Evolutionary conservation across 2,888 invertebrate genomes (phyloP).

Genomic region (Polydrusus tereticollis): DNA sequence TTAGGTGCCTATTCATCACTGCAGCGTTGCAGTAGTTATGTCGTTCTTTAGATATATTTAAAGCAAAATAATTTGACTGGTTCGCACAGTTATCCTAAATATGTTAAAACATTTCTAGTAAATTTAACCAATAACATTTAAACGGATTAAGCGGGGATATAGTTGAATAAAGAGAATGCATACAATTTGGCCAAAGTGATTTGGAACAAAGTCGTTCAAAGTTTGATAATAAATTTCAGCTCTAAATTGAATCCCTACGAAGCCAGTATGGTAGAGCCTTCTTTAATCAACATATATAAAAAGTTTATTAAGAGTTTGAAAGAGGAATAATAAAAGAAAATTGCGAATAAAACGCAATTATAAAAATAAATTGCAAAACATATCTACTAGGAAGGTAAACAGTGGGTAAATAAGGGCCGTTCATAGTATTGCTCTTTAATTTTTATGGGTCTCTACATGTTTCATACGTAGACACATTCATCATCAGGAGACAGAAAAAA

Average conservation of each 20-base stretch:
- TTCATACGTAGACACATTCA: too few species aligned
- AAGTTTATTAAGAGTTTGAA: conserved; percentile 33
- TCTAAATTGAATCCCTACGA: conserved; percentile 59
- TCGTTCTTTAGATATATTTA: conserved; percentile 38
- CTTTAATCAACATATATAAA: conserved; percentile 45
- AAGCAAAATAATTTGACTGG: conserved; percentile 28
- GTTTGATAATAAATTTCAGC: conserved; percentile 64
- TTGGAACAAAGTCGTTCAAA: conserved; percentile 65
- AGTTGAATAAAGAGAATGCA: conserved; percentile 65
- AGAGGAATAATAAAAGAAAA: conserved; percentile 20
- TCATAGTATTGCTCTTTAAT: too few species aligned
- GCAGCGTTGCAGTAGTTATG: conserved; percentile 27
- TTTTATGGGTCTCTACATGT: too few species aligned
- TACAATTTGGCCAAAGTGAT: conserved; percentile 65
- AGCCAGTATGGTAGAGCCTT: conserved; percentile 37
- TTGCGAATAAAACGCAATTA: conserved; percentile 2
- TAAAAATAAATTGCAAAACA: neutral
- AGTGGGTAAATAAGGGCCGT: too few species aligned
- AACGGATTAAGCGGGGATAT: conserved; percentile 64
- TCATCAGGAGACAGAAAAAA: too few species aligned
- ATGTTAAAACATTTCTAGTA: conserved; percentile 59
- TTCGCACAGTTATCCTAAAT: conserved; percentile 53
- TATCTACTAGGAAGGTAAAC: too few species aligned
- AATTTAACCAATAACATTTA: conserved; percentile 65
- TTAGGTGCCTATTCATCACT: conserved; percentile 11